Evolutionary conservation across 1,140 invertebrate genomes (phyloP).

Genomic region (Brachionus sp.): DNA sequence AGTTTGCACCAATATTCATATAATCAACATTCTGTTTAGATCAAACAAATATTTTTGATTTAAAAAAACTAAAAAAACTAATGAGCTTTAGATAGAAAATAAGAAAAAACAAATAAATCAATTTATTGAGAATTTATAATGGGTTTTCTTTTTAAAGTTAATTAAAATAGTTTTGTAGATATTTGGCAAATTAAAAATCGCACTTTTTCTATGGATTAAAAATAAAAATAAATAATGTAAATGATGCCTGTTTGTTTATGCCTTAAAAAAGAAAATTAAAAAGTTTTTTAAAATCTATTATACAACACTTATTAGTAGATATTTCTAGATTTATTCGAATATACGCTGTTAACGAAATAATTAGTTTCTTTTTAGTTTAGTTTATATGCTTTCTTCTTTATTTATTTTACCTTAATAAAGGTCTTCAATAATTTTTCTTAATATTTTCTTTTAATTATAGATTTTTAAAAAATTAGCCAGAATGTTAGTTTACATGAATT

Average conservation of each 20-base stretch:
- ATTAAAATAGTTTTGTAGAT: background rate
- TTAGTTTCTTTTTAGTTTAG: background rate
- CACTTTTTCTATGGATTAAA: background rate
- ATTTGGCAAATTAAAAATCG: background rate
- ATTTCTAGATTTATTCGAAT: background rate
- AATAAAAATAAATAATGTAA: background rate
- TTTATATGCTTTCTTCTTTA: background rate
- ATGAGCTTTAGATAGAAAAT: background rate
- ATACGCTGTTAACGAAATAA: background rate
- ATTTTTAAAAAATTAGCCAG: background rate
- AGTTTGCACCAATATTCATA: conserved; percentile 11
- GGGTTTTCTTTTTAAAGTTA: background rate
- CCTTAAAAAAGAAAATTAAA: background rate
- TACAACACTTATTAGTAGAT: background rate
- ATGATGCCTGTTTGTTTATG: background rate
- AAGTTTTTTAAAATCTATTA: background rate
- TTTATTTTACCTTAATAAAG: background rate
- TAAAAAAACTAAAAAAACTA: background rate
- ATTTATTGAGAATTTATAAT: background rate
- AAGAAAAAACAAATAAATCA: background rate
- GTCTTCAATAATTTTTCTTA: background rate
- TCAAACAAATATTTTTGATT: background rate
- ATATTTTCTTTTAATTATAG: background rate
- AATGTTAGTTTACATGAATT: background rate
- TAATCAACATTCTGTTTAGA: conserved; percentile 17